Percentiles rank a stretch among this genome's conserved stretches.
These are phyloP conservation scores for Gallirallus australis DNA, from an alignment of 2,797 vertebrate genomes.

Conservation along the genomic window DNA sequence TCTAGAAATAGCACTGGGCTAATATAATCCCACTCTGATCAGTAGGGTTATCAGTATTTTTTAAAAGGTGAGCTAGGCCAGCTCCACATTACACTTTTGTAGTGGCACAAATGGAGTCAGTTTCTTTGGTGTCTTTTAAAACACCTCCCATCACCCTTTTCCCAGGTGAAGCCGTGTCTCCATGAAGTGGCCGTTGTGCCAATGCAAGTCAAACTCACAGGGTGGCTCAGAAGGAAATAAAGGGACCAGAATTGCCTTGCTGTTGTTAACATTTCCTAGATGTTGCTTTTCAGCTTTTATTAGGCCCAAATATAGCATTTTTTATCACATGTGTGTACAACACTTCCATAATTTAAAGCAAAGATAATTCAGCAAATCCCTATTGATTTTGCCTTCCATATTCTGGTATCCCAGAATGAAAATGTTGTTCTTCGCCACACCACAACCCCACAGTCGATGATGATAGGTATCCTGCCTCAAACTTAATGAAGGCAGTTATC, in stretches of 20 bases:
- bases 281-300: background rate
- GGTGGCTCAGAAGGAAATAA: background rate
- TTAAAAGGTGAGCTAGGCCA: background rate
- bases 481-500: background rate
- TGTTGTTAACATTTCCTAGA: background rate
- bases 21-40: background rate
- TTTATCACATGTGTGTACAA: background rate
- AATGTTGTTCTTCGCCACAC: background rate
- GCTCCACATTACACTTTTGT: background rate
- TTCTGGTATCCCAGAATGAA: background rate
- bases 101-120: background rate
- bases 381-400: background rate
- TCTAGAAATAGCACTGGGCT: background rate
- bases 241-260: background rate
- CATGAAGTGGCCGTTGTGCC: background rate
- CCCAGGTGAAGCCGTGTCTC: background rate
- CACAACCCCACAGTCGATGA: background rate
- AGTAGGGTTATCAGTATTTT: background rate
- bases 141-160: background rate
- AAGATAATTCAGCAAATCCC: background rate
- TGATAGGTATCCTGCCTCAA: background rate
- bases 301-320: background rate
- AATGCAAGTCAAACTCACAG: background rate
- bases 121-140: constrained; percentile 1
- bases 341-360: background rate